phyloP scores from a whole-genome alignment of 2,113 vertebrate species.

The Burhinus bistriatus region DNA sequence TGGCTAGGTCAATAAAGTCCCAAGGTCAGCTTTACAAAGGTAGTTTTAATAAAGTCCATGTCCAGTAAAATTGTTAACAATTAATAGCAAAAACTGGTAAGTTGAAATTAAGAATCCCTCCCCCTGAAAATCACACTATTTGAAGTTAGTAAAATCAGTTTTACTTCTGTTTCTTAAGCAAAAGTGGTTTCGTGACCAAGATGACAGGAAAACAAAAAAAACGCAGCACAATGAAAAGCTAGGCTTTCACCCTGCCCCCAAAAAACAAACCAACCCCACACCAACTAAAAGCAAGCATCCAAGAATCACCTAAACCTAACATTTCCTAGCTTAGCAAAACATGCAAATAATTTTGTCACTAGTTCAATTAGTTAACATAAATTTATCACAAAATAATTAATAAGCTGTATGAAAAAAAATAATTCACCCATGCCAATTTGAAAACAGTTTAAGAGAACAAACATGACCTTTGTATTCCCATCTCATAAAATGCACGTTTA shows the following conservation, averaged over 20 bases:
- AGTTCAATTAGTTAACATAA: background rate
- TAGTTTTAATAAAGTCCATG: background rate
- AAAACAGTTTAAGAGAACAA: background rate
- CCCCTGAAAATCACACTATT: background rate
- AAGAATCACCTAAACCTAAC: background rate
- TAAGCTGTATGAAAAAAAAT: background rate
- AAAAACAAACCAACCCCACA: background rate
- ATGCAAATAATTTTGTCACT: background rate
- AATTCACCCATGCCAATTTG: background rate
- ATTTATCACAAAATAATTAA: background rate
- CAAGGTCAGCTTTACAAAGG: background rate
- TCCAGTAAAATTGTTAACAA: background rate
- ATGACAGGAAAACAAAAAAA: background rate
- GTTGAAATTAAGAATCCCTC: background rate
- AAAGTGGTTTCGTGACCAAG: background rate
- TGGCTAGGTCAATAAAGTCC: background rate
- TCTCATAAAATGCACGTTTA: background rate
- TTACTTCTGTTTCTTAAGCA: background rate
- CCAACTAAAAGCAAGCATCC: background rate
- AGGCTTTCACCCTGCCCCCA: background rate
- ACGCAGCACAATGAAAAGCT: background rate
- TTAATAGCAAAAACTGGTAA: background rate
- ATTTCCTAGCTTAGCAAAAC: background rate
- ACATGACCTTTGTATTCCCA: background rate
- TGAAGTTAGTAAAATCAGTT: background rate